Conservation (phyloP, 37 sponge, comb jelly and placozoan genomes). For the Ianthella basta region DNA sequence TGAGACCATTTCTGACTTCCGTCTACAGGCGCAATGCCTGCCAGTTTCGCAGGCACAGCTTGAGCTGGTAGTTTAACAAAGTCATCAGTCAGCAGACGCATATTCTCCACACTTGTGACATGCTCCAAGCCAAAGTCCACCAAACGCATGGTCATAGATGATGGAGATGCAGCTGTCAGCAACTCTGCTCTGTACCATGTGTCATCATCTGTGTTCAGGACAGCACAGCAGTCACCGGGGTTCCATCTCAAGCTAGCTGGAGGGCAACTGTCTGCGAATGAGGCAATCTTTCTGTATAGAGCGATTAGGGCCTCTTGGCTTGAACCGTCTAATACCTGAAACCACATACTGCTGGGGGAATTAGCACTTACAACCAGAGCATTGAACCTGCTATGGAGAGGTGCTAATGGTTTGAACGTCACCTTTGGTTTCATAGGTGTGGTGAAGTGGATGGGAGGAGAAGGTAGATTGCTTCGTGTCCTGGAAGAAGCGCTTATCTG, state of each 20-base stretch:
- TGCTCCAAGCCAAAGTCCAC: slow-evolving; percentile 14
- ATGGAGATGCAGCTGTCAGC: background rate
- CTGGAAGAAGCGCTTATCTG: too few species aligned
- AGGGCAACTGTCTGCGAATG: background rate
- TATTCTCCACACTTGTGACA: background rate
- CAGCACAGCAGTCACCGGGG: background rate
- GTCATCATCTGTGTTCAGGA: background rate
- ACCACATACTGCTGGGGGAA: slow-evolving; percentile 3
- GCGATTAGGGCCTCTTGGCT: background rate
- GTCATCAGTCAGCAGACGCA: background rate
- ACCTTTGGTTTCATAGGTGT: too few species aligned
- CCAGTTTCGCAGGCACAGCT: background rate
- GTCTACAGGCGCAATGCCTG: background rate
- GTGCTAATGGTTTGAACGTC: too few species aligned
- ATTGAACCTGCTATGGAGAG: background rate
- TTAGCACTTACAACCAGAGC: background rate
- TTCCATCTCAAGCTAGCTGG: background rate
- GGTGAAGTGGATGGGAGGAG: too few species aligned
- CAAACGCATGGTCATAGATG: background rate
- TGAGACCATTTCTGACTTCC: background rate
- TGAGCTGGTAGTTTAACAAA: background rate
- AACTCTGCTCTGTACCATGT: slow-evolving; percentile 6
- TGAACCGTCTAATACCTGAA: background rate
- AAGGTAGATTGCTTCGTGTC: too few species aligned
- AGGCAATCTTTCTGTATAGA: background rate